Percentiles rank a stretch among this genome's conserved stretches.
These are phyloP conservation scores for Isaurus tuberculatus DNA, from an alignment of 92 coral and sea anemone genomes.

Conservation along the genomic window DNA sequence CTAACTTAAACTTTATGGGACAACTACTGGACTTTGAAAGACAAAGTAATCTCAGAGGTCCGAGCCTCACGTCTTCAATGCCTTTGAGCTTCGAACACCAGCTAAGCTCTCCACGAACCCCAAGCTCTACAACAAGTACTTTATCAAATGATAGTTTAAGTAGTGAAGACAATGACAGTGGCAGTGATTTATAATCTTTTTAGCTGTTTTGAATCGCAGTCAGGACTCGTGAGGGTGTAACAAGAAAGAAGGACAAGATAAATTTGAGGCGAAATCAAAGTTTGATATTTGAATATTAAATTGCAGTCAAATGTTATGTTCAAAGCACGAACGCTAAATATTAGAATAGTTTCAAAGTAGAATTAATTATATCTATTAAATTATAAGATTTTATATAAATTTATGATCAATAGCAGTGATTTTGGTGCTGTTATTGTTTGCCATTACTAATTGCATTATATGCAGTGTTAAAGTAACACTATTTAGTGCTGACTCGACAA, in stretches of 20 bases:
- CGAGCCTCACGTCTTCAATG: slow-evolving; percentile 84
- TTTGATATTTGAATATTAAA: not conserved
- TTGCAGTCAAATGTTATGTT: not conserved
- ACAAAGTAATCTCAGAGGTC: slow-evolving; percentile 68
- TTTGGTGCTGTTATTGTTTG: not conserved
- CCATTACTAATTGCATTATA: slow-evolving; percentile 28
- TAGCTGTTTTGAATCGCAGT: not conserved
- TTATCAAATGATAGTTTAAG: slow-evolving; percentile 87
- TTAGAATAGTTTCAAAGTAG: slow-evolving; percentile 32
- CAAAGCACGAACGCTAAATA: not conserved
- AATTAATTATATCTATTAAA: slow-evolving; percentile 42
- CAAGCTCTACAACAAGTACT: slow-evolving; percentile 89
- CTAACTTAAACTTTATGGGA: slow-evolving; percentile 99
- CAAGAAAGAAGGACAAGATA: not conserved
- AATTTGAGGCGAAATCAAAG: not conserved
- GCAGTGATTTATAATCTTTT: slow-evolving; percentile 29
- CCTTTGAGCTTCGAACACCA: slow-evolving; percentile 75
- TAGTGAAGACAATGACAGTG: slow-evolving; percentile 61
- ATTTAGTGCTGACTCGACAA: slow-evolving; percentile 13
- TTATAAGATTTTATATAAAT: slow-evolving; percentile 26
- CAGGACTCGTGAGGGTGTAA: not conserved
- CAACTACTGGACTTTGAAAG: slow-evolving; percentile 95
- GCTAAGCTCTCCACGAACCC: slow-evolving; percentile 55
- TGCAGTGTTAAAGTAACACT: slow-evolving; percentile 27
- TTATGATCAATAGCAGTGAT: slow-evolving; percentile 11